phyloP scores from a whole-genome alignment of 2,797 vertebrate genomes.

The Clarias fuscus region DNA sequence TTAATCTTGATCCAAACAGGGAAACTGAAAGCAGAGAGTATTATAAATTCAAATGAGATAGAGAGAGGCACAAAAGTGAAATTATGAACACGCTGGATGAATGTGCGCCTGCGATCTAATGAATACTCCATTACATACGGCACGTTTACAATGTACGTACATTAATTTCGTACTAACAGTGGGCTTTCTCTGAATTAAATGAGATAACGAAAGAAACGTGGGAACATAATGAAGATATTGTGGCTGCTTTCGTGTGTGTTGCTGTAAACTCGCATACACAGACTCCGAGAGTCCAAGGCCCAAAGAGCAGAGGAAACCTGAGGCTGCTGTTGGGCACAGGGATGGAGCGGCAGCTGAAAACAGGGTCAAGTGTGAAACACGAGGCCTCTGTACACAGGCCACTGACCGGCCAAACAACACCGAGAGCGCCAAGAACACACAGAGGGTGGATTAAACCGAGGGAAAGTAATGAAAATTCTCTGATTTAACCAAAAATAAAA shows the following conservation, averaged over 20 bases:
- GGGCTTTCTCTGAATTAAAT: slow-evolving; percentile 17
- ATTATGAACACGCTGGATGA: slow-evolving; percentile 35
- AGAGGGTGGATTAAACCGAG: slow-evolving; percentile 7
- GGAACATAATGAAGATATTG: slow-evolving; percentile 12
- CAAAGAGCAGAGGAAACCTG: slow-evolving; percentile 59
- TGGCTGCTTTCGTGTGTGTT: background rate
- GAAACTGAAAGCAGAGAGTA: slow-evolving; percentile 32
- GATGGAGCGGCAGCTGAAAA: slow-evolving; percentile 59
- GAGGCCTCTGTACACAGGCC: slow-evolving; percentile 61
- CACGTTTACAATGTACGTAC: slow-evolving; percentile 38
- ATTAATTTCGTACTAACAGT: slow-evolving; percentile 30
- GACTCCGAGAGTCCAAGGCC: slow-evolving; percentile 27
- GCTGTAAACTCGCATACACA: slow-evolving; percentile 21
- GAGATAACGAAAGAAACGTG: slow-evolving; percentile 13
- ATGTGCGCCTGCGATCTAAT: slow-evolving; percentile 29
- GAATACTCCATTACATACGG: slow-evolving; percentile 26
- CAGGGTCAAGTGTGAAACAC: slow-evolving; percentile 70
- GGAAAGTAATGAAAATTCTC: background rate
- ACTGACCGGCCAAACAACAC: slow-evolving; percentile 45
- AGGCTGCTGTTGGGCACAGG: slow-evolving; percentile 42
- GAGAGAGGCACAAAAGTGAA: slow-evolving; percentile 39
- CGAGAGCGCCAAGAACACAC: slow-evolving; percentile 25
- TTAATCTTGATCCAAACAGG: slow-evolving; percentile 42
- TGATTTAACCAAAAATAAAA: background rate
- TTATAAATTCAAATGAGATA: slow-evolving; percentile 41